These are phyloP conservation scores for Hyaena hyaena DNA, from an alignment of 2,113 vertebrate species.

Conservation along the genomic window DNA sequence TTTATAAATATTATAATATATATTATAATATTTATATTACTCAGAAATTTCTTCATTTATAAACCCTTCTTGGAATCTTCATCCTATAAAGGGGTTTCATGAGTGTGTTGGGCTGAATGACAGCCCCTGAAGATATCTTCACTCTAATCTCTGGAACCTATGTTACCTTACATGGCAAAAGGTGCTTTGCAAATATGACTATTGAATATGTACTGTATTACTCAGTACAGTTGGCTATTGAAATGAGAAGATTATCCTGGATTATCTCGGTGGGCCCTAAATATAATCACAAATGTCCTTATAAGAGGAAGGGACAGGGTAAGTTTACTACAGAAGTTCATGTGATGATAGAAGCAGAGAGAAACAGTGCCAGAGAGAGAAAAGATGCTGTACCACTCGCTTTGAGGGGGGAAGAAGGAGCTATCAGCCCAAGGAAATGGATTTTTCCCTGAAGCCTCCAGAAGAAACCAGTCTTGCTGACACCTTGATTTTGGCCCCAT, in stretches of 20 bases:
- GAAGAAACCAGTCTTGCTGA: not conserved
- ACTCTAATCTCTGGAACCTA: slow-evolving; percentile 2
- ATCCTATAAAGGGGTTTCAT: not conserved
- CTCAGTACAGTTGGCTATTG: not conserved
- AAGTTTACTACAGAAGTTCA: not conserved
- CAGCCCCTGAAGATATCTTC: not conserved
- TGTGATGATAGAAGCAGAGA: not conserved
- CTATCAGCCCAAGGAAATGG: not conserved
- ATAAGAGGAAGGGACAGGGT: not conserved
- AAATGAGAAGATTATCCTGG: not conserved
- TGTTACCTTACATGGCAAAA: not conserved
- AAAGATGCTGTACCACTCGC: not conserved
- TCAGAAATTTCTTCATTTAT: not conserved
- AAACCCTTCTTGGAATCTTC: not conserved
- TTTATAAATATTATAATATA: too few species aligned
- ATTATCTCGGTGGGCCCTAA: not conserved
- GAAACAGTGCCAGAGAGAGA: not conserved
- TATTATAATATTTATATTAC: too few species aligned
- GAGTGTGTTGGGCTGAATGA: not conserved
- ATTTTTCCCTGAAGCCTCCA: not conserved
- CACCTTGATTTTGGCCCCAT: not conserved
- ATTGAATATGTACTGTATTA: not conserved
- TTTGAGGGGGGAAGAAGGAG: not conserved
- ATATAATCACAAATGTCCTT: not conserved
- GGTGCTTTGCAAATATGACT: not conserved